These are phyloP conservation scores for Choristoneura fumiferana DNA, from an alignment of 1,140 invertebrate genomes.

Conservation along the genomic window DNA sequence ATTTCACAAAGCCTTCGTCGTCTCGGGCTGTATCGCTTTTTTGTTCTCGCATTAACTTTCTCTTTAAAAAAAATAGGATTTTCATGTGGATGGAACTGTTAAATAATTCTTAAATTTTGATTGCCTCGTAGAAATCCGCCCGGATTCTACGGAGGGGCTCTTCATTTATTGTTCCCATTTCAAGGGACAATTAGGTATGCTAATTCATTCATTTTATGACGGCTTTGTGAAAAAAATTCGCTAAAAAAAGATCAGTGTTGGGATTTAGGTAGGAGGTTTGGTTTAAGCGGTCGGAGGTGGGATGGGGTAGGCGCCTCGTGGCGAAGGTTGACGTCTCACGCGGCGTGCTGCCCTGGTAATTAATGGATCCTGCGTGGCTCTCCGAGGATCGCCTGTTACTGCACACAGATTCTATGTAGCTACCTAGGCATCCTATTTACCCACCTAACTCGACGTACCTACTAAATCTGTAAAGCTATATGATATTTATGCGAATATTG, in stretches of 20 bases:
- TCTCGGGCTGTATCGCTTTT: constrained; percentile 34
- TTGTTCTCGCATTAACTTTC: constrained; percentile 51
- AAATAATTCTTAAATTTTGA: constrained; percentile 71
- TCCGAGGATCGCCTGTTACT: constrained; percentile 33
- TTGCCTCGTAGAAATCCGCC: constrained; percentile 57
- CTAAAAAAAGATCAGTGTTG: constrained; percentile 52
- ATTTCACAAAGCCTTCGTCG: constrained; percentile 34
- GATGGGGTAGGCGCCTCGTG: constrained; percentile 21
- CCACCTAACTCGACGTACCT: no score
- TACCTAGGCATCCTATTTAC: neutral
- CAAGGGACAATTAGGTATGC: constrained; percentile 70
- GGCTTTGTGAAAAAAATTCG: constrained; percentile 51
- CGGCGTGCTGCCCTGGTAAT: constrained; percentile 38
- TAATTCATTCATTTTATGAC: constrained; percentile 66
- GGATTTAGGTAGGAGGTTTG: constrained; percentile 39
- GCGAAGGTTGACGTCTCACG: constrained; percentile 33
- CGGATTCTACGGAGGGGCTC: constrained; percentile 44
- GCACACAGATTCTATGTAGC: constrained; percentile 27
- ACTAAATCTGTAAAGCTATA: neutral
- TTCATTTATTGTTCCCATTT: constrained; percentile 61
- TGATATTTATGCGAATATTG: no score
- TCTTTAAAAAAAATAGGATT: constrained; percentile 53
- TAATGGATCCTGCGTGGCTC: constrained; percentile 54
- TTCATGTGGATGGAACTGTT: constrained; percentile 60
- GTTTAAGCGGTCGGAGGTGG: constrained; percentile 27